Evolutionary conservation across 2,113 vertebrate genomes (phyloP), one percentile per base, ranked within the genome.

Genomic region (Zingel zingel): DNA sequence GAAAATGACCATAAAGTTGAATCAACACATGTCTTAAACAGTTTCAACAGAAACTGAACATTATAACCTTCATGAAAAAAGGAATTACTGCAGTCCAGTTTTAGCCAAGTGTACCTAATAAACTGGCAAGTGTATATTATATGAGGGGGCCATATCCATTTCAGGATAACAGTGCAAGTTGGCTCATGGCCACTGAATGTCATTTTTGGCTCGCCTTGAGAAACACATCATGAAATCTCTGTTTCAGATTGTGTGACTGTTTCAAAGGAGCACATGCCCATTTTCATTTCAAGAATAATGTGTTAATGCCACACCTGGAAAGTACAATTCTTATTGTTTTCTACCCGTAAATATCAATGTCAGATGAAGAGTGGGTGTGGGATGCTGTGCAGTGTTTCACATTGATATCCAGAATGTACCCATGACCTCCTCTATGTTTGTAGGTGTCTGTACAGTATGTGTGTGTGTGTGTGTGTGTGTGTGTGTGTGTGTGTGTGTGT

Each of bases 371-470:
- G 2, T 59, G 53, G 14, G 6, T 39, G 21, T 59, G 23, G 23
- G 53, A 30, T 53, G 18, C 48, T 48, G 5, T 64, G 12, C 36
- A 43, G 19, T 18, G 21, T 79, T 76, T 80, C 12, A 85, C 53
- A 73, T 72, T 48, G 21, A 71, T 70, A 51, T 62, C 66, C 36
- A 81, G 54, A 70, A 70, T 81, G 58, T 82, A 71, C 65, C 81
- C 59, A 59, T 51, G 6, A 57, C 11, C 36, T 30, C 6, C 2
- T 18, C 6, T 14, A 13, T 67, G 12, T 57, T 2, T 64, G 3
- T 7, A 9, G 6, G 51, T 69, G 19, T 66, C 7, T 61, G 54
- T 66, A 33, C 13, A 47, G 61, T 39, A 23, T 14, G 10, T 62
- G 23, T 33, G 39, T 50, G 59, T 2, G 39, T 47, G 54, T 5